These are phyloP conservation scores for Altica lythri DNA, from an alignment of 2,888 invertebrate species.

Conservation along the genomic window DNA sequence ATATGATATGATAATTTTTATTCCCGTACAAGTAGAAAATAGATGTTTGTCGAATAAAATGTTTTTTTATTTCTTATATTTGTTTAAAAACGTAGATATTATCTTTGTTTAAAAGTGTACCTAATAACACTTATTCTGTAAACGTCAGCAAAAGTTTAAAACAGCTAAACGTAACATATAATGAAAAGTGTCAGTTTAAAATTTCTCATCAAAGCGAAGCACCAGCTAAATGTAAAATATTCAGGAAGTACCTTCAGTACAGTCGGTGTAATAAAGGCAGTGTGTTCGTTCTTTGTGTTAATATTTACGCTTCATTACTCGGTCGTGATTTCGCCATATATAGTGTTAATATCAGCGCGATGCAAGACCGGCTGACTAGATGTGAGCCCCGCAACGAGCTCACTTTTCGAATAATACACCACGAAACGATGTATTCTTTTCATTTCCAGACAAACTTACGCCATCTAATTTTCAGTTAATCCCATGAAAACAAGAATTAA, in stretches of 20 bases:
- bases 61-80: no score
- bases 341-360: constrained; percentile 46
- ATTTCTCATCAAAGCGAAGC: constrained; percentile 23
- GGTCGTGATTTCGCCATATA: constrained; percentile 45
- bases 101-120: no score
- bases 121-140: no score
- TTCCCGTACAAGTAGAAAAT: no score
- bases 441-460: constrained; percentile 57
- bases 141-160: constrained; percentile 6
- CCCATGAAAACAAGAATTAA: constrained; percentile 59
- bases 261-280: constrained; percentile 28
- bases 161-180: constrained; percentile 6
- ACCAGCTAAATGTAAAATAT: constrained; percentile 30
- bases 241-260: constrained; percentile 30
- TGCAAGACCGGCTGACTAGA: constrained; percentile 40
- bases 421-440: constrained; percentile 56
- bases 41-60: no score
- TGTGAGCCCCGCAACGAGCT: constrained; percentile 44
- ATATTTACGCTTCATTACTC: constrained; percentile 52
- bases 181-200: constrained; percentile 20
- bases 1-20: no score
- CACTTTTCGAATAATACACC: constrained; percentile 55
- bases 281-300: constrained; percentile 45
- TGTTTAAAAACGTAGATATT: no score
- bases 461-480: constrained; percentile 60